These are phyloP conservation scores for Coelinius sp. DNA, from an alignment of 2,888 invertebrate genomes.

Conservation along the genomic window DNA sequence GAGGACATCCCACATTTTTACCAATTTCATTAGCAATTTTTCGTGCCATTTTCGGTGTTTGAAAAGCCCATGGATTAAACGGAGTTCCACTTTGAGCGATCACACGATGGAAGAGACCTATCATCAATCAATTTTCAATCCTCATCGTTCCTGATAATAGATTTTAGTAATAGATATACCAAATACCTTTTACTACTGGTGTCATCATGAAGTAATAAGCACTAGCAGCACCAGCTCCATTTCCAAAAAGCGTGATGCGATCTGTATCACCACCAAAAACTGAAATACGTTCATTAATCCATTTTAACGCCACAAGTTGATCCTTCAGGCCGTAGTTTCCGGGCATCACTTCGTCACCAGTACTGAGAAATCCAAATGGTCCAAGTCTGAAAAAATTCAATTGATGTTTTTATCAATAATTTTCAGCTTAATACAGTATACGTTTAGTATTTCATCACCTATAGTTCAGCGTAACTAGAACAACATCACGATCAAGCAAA, in stretches of 20 bases:
- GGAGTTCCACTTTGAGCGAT: slow-evolving; percentile 85
- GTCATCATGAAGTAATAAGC: slow-evolving; percentile 80
- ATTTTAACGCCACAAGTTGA: not conserved
- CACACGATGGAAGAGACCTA: slow-evolving; percentile 80
- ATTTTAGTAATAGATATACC: no score
- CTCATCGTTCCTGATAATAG: no score
- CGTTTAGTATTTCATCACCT: slow-evolving; percentile 68
- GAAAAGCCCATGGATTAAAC: slow-evolving; percentile 78
- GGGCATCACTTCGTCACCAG: not conserved
- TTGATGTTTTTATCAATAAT: no score
- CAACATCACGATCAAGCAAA: slow-evolving; percentile 77
- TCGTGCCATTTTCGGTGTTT: slow-evolving; percentile 75
- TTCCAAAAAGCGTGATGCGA: not conserved
- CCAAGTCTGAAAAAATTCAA: not conserved
- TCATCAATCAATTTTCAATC: not conserved
- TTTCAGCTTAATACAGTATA: slow-evolving; percentile 81
- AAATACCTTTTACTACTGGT: slow-evolving; percentile 73
- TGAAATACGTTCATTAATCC: not conserved
- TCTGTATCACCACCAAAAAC: not conserved
- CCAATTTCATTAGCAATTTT: slow-evolving; percentile 76
- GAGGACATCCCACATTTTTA: slow-evolving; percentile 75
- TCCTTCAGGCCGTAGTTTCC: not conserved
- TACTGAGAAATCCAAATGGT: not conserved
- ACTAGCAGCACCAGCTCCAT: slow-evolving; percentile 78
- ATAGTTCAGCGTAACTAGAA: slow-evolving; percentile 73